These are phyloP conservation scores for Sebastes fasciatus DNA, from an alignment of 2,113 vertebrate species.

Conservation along the genomic window DNA sequence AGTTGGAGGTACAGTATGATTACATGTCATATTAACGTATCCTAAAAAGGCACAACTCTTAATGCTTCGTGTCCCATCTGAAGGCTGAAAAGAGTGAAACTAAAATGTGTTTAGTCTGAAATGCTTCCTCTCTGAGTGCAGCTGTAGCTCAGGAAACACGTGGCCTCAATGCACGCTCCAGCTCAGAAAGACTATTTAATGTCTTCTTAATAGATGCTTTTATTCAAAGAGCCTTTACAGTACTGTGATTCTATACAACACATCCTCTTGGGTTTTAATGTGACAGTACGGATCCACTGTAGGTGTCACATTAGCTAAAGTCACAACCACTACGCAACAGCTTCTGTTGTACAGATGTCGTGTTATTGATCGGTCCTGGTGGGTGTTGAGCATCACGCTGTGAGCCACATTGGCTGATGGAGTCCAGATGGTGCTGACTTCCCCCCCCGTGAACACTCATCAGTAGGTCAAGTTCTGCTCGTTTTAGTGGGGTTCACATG, in stretches of 20 bases:
- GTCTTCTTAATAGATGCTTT: not conserved
- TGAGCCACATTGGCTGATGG: constrained; percentile 15
- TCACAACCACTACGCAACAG: constrained; percentile 12
- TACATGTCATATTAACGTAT: not conserved
- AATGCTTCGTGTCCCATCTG: not conserved
- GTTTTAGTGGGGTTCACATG: not conserved
- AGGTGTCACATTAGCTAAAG: not conserved
- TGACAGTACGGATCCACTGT: not conserved
- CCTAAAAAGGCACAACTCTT: not conserved
- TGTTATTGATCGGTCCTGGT: not conserved
- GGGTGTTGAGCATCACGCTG: not conserved
- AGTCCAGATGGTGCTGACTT: not conserved
- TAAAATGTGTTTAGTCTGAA: not conserved
- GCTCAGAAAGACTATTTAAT: not conserved
- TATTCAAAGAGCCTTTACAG: constrained; percentile 18
- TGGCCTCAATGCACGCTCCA: not conserved
- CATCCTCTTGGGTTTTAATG: not conserved
- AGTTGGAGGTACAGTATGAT: not conserved
- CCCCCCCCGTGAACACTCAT: not conserved
- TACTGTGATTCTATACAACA: not conserved
- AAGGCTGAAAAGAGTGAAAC: constrained; percentile 13
- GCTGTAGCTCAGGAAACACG: constrained; percentile 10
- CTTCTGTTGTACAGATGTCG: constrained; percentile 9
- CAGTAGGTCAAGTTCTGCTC: not conserved
- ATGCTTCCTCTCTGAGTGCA: not conserved